phyloP scores from a whole-genome alignment of 2,888 invertebrate species.

The Spialia ferax region DNA sequence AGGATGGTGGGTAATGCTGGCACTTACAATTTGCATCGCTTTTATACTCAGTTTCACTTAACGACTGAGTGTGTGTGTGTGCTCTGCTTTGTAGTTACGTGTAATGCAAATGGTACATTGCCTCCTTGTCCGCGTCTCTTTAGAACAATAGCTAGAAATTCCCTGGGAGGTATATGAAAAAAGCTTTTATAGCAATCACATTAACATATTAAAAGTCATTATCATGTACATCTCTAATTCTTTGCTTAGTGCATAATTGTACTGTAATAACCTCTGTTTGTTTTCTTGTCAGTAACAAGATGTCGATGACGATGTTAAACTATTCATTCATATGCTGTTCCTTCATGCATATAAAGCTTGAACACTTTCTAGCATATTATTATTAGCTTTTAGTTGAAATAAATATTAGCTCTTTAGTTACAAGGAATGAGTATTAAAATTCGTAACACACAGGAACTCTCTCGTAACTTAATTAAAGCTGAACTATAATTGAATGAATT shows the following conservation, averaged over 20 bases:
- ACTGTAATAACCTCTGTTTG: constrained; percentile 26
- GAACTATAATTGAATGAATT: too few species aligned
- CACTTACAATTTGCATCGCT: constrained; percentile 83
- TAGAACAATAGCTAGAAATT: constrained; percentile 83
- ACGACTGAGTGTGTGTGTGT: constrained; percentile 64
- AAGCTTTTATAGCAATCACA: constrained; percentile 52
- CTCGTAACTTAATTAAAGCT: background rate
- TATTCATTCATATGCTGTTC: constrained; percentile 8
- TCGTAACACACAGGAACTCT: background rate
- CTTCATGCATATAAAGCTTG: constrained; percentile 1
- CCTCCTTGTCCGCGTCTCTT: constrained; percentile 68
- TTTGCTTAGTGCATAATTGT: constrained; percentile 29
- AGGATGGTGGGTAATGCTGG: constrained; percentile 80
- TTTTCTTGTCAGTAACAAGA: constrained; percentile 11
- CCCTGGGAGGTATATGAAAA: constrained; percentile 69
- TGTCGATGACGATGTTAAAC: background rate
- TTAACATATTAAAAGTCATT: constrained; percentile 58
- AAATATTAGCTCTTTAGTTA: constrained; percentile 2
- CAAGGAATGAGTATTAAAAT: background rate
- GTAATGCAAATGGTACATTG: constrained; percentile 65
- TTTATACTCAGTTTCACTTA: constrained; percentile 84
- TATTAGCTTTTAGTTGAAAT: background rate
- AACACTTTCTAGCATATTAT: constrained; percentile 13
- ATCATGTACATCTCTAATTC: constrained; percentile 48
- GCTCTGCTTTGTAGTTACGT: constrained; percentile 75